Evolutionary conservation across 1,140 invertebrate genomes (phyloP).

Genomic region (Sitodiplosis mosellana): DNA sequence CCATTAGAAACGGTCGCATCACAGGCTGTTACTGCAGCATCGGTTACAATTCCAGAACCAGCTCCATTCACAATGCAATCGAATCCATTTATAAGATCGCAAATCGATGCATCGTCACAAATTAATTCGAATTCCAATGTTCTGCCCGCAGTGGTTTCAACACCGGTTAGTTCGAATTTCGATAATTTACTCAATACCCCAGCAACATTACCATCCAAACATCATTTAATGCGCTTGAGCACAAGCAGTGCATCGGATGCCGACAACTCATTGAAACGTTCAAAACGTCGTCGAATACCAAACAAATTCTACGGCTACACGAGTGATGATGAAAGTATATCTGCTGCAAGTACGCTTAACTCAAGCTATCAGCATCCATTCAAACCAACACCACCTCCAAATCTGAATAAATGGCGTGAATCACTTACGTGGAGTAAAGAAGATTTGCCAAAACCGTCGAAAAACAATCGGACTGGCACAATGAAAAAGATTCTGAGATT

Average conservation of each 20-base stretch:
- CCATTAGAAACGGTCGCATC: too few relatives aligned
- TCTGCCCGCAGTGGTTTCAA: too few relatives aligned
- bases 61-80: too few relatives aligned
- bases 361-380: constrained; percentile 26
- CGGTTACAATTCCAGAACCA: too few relatives aligned
- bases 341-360: constrained; percentile 10
- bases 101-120: too few relatives aligned
- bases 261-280: constrained; percentile 38
- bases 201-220: too few relatives aligned
- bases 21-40: too few relatives aligned
- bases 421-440: constrained; percentile 48
- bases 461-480: constrained; percentile 6
- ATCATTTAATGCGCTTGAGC: constrained; percentile 6
- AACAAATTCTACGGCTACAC: constrained; percentile 74
- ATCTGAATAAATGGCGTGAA: too few relatives aligned
- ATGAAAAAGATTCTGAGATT: background rate
- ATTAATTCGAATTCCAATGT: too few relatives aligned
- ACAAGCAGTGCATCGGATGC: constrained; percentile 26
- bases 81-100: too few relatives aligned
- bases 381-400: constrained; percentile 37
- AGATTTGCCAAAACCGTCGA: constrained; percentile 29
- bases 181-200: too few relatives aligned
- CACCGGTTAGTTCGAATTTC: too few relatives aligned
- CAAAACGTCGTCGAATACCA: constrained; percentile 55
- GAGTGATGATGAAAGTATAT: constrained; percentile 49